These are phyloP conservation scores for Dendrocincla fuliginosa DNA, from an alignment of 2,797 vertebrate species.

Conservation along the genomic window DNA sequence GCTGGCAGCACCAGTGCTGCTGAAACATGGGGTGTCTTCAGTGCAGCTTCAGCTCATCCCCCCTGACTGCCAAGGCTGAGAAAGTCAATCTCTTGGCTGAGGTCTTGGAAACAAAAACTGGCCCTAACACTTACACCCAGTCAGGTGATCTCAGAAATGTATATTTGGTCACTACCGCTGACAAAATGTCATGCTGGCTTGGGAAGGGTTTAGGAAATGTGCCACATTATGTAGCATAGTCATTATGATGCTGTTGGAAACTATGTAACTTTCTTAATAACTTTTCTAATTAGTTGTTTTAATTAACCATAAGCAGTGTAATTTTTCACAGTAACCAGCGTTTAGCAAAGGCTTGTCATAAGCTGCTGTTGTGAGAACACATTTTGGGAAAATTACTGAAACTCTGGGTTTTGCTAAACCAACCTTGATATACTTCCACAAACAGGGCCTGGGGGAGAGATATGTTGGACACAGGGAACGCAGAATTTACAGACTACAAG, in stretches of 20 bases:
- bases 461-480: not conserved
- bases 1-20: not conserved
- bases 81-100: not conserved
- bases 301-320: not conserved
- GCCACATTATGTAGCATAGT: too few species aligned
- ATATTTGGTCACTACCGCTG: not conserved
- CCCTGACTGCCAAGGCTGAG: not conserved
- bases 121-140: not conserved
- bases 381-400: not conserved
- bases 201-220: not conserved
- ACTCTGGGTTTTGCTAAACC: not conserved
- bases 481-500: not conserved
- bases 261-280: not conserved
- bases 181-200: rapidly evolving
- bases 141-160: not conserved
- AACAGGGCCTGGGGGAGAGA: not conserved
- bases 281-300: not conserved
- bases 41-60: not conserved
- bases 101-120: not conserved
- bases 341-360: not conserved
- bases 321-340: not conserved
- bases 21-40: not conserved
- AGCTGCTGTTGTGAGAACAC: not conserved
- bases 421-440: not conserved
- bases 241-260: not conserved